Base-by-base conservation (phyloP, 1,140 invertebrate species). In the Trichonephila clavipes region DNA sequence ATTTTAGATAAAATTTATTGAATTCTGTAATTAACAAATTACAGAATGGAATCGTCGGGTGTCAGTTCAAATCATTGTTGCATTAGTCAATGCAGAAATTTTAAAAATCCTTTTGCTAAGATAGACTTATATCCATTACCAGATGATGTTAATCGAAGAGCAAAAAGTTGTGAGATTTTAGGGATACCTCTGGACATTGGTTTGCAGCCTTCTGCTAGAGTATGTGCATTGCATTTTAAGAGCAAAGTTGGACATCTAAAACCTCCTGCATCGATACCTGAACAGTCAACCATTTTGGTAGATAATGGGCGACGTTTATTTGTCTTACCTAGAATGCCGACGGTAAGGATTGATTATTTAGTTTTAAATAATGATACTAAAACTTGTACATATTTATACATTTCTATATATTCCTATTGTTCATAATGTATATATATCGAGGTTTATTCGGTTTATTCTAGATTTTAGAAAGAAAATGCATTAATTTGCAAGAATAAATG, bases 111-210 rank as follows among this genome's bases (percentile, higher is more conserved):
- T 72, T n/a, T 3, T 69, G 21, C 89, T 44, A 61, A 12, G 16
- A 62, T 92, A 12, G 91, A 72, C 40, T 87, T 92, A 62, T 92
- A 92, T 87, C 91, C 91, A 51, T 34, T 92, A 14, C 91, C 91
- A 19, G 40, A 21, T 2, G 51, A 86, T 61, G n/a, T 21, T 6
- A 44, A 6, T 59, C 44, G 18, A 59, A 86, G 83, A 72, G 51
- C 18, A 66, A 69, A 59, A 61, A 87, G 51, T 28, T 59, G 81
- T n/a, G 16, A 87, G 40, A 77, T 59, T 6, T 87, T 92, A 21
- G 44, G 59, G 34, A 90, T 90, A 59, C 89, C 89, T 28, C 8
- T 21, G 10, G 19, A 82, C 21, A 51, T 90, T 5, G 69, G 34
- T 5, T 16, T 34, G 44, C 8, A 62, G 4, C n/a, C n/a, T 28